These are phyloP conservation scores for Turritopsis dohrnii DNA, from an alignment of 30 jellyfish, hydroid and myxozoan species.

Conservation along the genomic window DNA sequence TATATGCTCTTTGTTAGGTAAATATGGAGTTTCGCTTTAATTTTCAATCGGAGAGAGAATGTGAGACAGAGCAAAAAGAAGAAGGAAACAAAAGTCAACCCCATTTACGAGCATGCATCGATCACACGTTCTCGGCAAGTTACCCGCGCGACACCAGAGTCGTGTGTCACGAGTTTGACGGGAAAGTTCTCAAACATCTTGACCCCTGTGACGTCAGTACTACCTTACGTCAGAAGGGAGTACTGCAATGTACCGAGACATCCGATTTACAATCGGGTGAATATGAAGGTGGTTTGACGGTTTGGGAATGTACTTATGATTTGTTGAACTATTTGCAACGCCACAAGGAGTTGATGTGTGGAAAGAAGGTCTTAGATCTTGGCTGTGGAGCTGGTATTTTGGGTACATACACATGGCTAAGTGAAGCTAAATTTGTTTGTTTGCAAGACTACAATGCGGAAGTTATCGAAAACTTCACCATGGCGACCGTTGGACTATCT, in stretches of 20 bases:
- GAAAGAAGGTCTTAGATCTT: slow-evolving; percentile 52
- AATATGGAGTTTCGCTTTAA: neutral
- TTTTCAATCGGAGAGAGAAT: neutral
- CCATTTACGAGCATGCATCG: neutral
- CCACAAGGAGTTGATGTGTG: neutral
- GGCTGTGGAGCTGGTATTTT: slow-evolving; percentile 98
- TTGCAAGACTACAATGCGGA: slow-evolving; percentile 90
- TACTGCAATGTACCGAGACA: slow-evolving; percentile 1
- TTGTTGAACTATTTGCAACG: slow-evolving; percentile 37
- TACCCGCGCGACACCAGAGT: neutral
- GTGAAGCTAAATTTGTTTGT: slow-evolving; percentile 61
- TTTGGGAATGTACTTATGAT: slow-evolving; percentile 96
- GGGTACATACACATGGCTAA: slow-evolving; percentile 39
- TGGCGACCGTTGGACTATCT: slow-evolving; percentile 48
- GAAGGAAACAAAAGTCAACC: neutral
- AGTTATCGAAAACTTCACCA: slow-evolving; percentile 71
- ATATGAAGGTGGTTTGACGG: slow-evolving; percentile 95
- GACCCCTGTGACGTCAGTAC: slow-evolving; percentile 2
- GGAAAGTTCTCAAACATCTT: neutral
- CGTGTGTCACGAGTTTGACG: neutral
- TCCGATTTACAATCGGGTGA: slow-evolving; percentile 83
- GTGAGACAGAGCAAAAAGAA: neutral
- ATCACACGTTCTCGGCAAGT: neutral
- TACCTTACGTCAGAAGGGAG: neutral
- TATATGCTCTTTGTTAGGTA: neutral